Percentiles rank a stretch among this genome's conserved stretches.
phyloP scores from a whole-genome alignment of 2,797 vertebrate genomes.

The Lagodon rhomboides region DNA sequence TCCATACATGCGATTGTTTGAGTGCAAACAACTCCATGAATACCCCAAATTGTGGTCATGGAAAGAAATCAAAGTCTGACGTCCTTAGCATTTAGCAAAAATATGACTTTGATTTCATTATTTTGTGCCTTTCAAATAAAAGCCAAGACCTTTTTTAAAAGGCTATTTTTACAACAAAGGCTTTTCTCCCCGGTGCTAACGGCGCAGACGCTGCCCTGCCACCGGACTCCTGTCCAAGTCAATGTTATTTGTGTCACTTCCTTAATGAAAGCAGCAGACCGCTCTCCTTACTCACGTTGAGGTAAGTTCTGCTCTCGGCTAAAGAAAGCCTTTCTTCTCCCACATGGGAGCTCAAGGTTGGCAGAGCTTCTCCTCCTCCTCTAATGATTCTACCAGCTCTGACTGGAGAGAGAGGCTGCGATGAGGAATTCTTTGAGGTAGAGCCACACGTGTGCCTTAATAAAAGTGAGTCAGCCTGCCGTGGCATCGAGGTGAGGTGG shows the following conservation, averaged over 20 bases:
- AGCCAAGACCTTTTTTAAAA: conserved; percentile 36
- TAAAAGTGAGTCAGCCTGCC: conserved; percentile 18
- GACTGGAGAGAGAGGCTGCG: conserved; percentile 50
- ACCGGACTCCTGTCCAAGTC: conserved; percentile 52
- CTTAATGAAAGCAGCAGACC: conserved; percentile 85
- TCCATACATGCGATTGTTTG: conserved; percentile 22
- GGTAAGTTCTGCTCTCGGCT: conserved; percentile 73
- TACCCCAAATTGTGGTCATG: conserved; percentile 29
- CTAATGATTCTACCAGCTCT: conserved; percentile 85
- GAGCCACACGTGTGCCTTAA: conserved; percentile 60
- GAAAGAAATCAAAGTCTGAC: conserved; percentile 29
- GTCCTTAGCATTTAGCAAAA: conserved; percentile 41
- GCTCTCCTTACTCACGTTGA: conserved; percentile 64
- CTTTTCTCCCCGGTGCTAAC: conserved; percentile 68
- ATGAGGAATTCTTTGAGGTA: conserved; percentile 70
- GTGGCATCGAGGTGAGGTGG: conserved; percentile 6
- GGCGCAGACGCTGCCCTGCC: conserved; percentile 63
- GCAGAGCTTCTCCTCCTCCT: conserved; percentile 76
- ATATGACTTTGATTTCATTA: conserved; percentile 54
- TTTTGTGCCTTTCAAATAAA: conserved; percentile 49
- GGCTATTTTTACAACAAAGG: conserved; percentile 68
- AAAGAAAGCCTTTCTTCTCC: conserved; percentile 78
- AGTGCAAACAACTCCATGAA: conserved; percentile 36
- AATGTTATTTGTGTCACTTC: conserved; percentile 76
- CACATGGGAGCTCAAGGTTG: conserved; percentile 78